phyloP scores from a whole-genome alignment of 2,888 invertebrate species.

The Malthinus flaveolus region DNA sequence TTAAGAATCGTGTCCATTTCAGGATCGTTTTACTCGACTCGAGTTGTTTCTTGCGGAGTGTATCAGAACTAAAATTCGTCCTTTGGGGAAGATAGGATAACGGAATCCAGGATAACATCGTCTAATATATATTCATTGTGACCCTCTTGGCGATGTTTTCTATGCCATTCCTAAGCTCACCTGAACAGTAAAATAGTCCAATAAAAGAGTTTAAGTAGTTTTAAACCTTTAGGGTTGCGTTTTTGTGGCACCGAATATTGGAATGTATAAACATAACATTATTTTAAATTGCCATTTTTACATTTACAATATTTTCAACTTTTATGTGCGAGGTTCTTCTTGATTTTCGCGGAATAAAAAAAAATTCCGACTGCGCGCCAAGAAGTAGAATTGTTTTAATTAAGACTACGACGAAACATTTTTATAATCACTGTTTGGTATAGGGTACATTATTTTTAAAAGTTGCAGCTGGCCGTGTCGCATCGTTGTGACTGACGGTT shows the following conservation, averaged over 20 bases:
- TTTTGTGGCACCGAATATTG: slow-evolving; percentile 35
- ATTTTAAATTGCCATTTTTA: slow-evolving; percentile 13
- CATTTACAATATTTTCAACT: no score
- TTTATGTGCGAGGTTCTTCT: no score
- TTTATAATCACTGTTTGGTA: background rate
- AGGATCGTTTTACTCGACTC: slow-evolving; percentile 28
- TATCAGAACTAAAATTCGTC: slow-evolving; percentile 30
- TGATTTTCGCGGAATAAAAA: no score
- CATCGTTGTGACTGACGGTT: slow-evolving; percentile 19
- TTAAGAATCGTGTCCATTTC: slow-evolving; percentile 23
- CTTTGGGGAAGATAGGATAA: slow-evolving; percentile 31
- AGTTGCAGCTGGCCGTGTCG: slow-evolving; percentile 24
- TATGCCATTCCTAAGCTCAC: slow-evolving; percentile 46
- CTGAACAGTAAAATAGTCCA: slow-evolving; percentile 45
- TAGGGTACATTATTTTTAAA: background rate
- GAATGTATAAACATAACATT: slow-evolving; percentile 37
- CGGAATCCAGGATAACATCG: slow-evolving; percentile 29
- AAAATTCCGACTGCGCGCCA: no score
- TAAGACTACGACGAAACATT: background rate
- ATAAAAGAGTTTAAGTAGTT: slow-evolving; percentile 47
- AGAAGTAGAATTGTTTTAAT: no score
- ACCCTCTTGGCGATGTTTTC: slow-evolving; percentile 45
- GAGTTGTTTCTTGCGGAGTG: slow-evolving; percentile 31
- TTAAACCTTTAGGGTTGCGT: slow-evolving; percentile 42
- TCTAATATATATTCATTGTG: slow-evolving; percentile 45